Evolutionary conservation across 2,888 invertebrate genomes (phyloP), one percentile per base, ranked within the genome.

Genomic region (Drosophila merina): DNA sequence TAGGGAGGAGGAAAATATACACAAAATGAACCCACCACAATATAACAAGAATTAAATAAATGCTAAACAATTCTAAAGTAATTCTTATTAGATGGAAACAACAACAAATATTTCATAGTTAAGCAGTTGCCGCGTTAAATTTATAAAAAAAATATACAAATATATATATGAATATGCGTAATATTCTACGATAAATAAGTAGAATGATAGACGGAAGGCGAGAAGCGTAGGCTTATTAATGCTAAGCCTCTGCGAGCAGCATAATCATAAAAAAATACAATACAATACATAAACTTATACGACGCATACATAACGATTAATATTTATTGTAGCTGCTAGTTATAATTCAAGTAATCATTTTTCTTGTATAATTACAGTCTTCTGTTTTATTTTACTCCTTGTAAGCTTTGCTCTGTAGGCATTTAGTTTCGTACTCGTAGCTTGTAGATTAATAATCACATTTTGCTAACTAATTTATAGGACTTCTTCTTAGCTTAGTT

Each of bases 331-430:
- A 86, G 85, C 57, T 52, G 44, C 66, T 81, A 86, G 78, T 71
- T 72, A 10, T 68, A 75, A 44, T 57, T 60, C 71, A 48, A 60
- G 31, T 57, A 67, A 57, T 51, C 47, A 40, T 58, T 69, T 75
- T 58, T 62, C 72, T 68, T 70, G 55, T 48, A 59, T 72, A 81
- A 74, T 60, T 81, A 66, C 74, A 74, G 64, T 54, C 52, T 76
- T 80, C 55, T 74, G 86, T 86, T 88, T 36, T 63, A 30, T 49
- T 44, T 44, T 51, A 79, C 67, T 52, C 55, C 62, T 56, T 74
- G 70, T 86, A 88, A 78, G 84, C 81, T 86, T 84, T 88, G 80
- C 84, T 81, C 74, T 75, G 63, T 82, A 87, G 82, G 87, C 88
- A 83, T 83, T 83, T 82, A 82, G 82, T 85, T 85, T 60, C 69